These are phyloP conservation scores for Meteorus sp. DNA, from an alignment of 1,140 invertebrate genomes.

Conservation along the genomic window DNA sequence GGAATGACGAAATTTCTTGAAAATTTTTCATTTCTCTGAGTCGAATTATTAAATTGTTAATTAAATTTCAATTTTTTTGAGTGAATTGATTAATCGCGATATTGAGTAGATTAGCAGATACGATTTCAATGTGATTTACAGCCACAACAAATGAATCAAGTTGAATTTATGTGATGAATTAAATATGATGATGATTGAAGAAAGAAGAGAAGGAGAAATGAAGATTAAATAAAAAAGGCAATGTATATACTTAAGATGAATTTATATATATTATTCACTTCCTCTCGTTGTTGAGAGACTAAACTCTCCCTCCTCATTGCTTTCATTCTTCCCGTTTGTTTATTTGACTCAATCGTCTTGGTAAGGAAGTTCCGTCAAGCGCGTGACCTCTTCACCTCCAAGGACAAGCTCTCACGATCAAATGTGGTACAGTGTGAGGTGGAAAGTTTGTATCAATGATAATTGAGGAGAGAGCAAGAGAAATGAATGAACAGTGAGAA, in stretches of 20 bases:
- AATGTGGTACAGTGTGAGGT: neutral
- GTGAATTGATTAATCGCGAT: neutral
- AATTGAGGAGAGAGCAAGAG: neutral
- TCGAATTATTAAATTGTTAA: too few species aligned
- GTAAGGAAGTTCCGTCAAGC: neutral
- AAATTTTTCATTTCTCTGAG: too few species aligned
- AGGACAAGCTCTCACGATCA: slow-evolving; percentile 1
- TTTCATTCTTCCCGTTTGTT: neutral
- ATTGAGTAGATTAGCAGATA: neutral
- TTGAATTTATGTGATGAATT: slow-evolving; percentile 10
- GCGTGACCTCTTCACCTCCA: slow-evolving; percentile 1
- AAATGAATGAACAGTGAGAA: neutral
- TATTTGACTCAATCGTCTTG: slow-evolving; percentile 2
- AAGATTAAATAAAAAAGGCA: neutral
- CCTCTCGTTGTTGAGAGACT: neutral
- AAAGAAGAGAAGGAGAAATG: neutral
- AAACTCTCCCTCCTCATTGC: neutral
- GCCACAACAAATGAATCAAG: slow-evolving; percentile 7
- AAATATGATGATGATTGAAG: too few species aligned
- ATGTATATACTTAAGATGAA: neutral
- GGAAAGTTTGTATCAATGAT: slow-evolving; percentile 1
- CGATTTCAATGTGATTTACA: slow-evolving; percentile 8
- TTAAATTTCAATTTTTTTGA: too few species aligned
- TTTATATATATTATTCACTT: slow-evolving; percentile 10
- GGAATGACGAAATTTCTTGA: too few species aligned